These are phyloP conservation scores for Fopius arisanus DNA, from an alignment of 1,140 invertebrate species.

Conservation along the genomic window DNA sequence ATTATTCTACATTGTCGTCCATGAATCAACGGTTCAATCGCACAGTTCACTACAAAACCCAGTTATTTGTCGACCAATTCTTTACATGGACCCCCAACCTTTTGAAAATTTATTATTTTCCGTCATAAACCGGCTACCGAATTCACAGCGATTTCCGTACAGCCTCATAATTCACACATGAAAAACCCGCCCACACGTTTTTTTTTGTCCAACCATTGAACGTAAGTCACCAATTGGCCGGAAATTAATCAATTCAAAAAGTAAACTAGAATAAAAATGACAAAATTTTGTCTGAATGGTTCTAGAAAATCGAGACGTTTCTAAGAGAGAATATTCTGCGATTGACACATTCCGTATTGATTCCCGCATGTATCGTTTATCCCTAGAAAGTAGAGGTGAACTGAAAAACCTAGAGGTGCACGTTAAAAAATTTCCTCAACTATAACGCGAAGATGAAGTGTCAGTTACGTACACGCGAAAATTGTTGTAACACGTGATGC, in stretches of 20 bases:
- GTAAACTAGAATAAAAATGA: too few species aligned
- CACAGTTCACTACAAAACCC: conserved; percentile 42
- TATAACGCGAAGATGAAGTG: neutral
- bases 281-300: neutral
- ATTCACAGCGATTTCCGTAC: neutral
- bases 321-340: neutral
- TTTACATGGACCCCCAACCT: conserved; percentile 36
- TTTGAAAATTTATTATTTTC: conserved; percentile 45
- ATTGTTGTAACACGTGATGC: neutral
- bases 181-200: conserved; percentile 28
- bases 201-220: neutral
- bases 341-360: neutral
- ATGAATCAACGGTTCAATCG: conserved; percentile 51
- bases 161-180: conserved; percentile 6
- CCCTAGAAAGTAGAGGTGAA: neutral
- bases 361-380: neutral
- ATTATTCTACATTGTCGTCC: neutral
- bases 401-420: neutral
- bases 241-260: neutral
- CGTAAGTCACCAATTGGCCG: neutral
- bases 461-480: neutral
- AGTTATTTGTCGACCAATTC: conserved; percentile 42
- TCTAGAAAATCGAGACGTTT: neutral
- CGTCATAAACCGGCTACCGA: conserved; percentile 33
- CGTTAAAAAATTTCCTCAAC: neutral